phyloP scores from a whole-genome alignment of 2,797 vertebrate genomes.

The Peromyscus melanophrys region DNA sequence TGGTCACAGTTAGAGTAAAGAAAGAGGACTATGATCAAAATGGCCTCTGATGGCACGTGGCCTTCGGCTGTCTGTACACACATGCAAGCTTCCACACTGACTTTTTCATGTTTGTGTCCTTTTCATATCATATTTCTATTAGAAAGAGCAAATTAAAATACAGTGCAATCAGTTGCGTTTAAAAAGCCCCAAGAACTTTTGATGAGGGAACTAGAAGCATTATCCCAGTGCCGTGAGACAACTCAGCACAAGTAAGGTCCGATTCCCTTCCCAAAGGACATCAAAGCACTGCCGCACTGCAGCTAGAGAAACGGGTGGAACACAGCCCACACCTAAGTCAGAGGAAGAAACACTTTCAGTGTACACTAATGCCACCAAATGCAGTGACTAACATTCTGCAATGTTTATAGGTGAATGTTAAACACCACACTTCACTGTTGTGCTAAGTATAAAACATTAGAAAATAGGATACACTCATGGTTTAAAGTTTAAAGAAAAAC shows the following conservation, averaged over 20 bases:
- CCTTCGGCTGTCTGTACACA: not conserved
- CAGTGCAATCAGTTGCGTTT: not conserved
- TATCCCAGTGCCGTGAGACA: not conserved
- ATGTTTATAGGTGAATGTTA: not conserved
- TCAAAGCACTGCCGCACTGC: constrained; percentile 15
- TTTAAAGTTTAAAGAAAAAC: constrained; percentile 37
- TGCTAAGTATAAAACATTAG: not conserved
- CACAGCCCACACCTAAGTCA: not conserved
- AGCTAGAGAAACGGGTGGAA: not conserved
- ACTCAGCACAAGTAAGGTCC: not conserved
- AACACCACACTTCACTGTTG: not conserved
- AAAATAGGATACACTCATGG: not conserved
- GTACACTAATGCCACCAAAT: not conserved
- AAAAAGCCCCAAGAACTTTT: not conserved
- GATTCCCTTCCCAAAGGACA: not conserved
- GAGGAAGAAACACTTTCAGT: constrained; percentile 9
- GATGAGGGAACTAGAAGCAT: not conserved
- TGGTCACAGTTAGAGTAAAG: not conserved
- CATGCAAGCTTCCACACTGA: not conserved
- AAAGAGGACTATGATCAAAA: not conserved
- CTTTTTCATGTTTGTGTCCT: not conserved
- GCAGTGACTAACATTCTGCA: not conserved
- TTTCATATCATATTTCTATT: not conserved
- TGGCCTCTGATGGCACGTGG: not conserved
- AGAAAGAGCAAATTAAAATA: constrained; percentile 29